Base-by-base conservation (phyloP, 2,888 invertebrate genomes). In the Scaptomyza tumidula region DNA sequence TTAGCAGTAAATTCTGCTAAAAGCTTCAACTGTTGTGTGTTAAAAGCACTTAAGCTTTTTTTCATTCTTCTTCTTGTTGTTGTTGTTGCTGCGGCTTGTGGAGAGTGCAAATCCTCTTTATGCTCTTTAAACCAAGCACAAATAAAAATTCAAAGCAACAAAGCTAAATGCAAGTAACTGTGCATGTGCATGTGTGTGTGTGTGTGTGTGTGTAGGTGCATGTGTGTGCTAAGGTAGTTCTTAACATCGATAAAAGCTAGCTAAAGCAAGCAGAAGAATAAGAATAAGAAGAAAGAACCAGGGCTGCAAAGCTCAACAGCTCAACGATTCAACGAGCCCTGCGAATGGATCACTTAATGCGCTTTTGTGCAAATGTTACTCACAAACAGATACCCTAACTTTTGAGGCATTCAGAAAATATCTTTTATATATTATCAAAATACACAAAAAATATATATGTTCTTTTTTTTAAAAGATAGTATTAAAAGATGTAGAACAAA, bases 321-420 rank as follows among this genome's bases (percentile, higher is more conserved):
- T 41, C 14, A 41, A 52, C 80, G 75, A 71, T 59, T 75, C 75
- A 81, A 73, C 55, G 80, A 69, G 77, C 58, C 65, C 72, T 52
- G 55, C 77, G 81, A 81, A 80, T 83, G 75, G 80, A 81, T 76
- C 84, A 81, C 81, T 83, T 83, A 83, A 78, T 73, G 71, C 46
- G 71, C 62, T 73, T 70, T 71, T 71, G 75, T 64, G 73, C 41
- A 19, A 19, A 9, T 39, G 3, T 39, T 39, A n/a, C n/a, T n/a
- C 6, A 14, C 45, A 39, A 7, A 39, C 2, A n/a, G 27, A 55
- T 64, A 55, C 58, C 54, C 68, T 69, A 6, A 14, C 49, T n/a
- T 39, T 24, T 24, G 24, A 24, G 24, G 24, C 24, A 24, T 24
- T 24, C 3, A 3, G 24, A 24, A 29, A 29, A 29, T 29, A 29